These are phyloP conservation scores for Zophobas morio DNA, from an alignment of 1,140 invertebrate genomes.

Conservation along the genomic window DNA sequence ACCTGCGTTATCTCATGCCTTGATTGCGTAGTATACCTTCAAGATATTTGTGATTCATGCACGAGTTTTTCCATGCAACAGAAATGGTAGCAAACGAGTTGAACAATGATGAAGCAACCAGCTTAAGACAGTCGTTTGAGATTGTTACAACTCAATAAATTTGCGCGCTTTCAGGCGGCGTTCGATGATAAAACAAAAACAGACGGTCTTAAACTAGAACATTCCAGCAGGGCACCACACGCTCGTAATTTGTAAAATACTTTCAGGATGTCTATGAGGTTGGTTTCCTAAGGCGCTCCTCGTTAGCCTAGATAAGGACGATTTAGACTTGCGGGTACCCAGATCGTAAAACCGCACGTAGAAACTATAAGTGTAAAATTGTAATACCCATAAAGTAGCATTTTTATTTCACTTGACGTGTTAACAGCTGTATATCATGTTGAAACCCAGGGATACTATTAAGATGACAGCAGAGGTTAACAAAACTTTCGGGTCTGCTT, in stretches of 20 bases:
- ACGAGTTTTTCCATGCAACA: neutral
- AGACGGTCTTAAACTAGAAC: neutral
- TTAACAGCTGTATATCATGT: no score
- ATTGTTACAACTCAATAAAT: constrained; percentile 10
- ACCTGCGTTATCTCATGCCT: constrained; percentile 36
- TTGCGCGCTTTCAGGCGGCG: neutral
- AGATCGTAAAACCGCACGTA: neutral
- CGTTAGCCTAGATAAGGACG: neutral
- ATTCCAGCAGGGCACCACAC: neutral
- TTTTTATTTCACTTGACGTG: no score
- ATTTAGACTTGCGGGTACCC: neutral
- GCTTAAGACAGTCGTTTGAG: constrained; percentile 5
- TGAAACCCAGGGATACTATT: no score
- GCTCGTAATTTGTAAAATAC: constrained; percentile 16
- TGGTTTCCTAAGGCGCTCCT: neutral
- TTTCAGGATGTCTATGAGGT: neutral
- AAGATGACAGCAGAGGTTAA: no score
- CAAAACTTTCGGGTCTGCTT: no score
- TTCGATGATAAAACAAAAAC: constrained; percentile 22
- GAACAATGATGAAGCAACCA: neutral
- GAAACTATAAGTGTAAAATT: neutral
- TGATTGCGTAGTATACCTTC: constrained; percentile 18
- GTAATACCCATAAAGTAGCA: no score
- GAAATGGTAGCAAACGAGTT: neutral
- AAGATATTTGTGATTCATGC: constrained; percentile 31